phyloP scores from a whole-genome alignment of 2,888 invertebrate species.

The Leptinotarsa rubiginosa region DNA sequence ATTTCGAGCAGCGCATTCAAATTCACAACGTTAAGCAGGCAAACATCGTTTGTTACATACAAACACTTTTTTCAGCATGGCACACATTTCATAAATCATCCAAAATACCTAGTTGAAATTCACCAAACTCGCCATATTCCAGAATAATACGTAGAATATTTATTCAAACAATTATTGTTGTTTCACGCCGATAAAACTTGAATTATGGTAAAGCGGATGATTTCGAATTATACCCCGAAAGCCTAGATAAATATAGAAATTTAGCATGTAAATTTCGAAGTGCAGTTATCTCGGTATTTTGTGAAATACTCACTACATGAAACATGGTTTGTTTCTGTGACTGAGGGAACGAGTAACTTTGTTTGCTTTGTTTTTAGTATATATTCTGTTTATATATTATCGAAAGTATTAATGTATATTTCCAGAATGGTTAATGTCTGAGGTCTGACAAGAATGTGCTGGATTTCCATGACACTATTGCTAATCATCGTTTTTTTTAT shows the following conservation, averaged over 20 bases:
- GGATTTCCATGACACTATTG: no score
- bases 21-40: slow-evolving; percentile 1
- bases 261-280: slow-evolving; percentile 46
- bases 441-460: no score
- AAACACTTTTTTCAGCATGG: slow-evolving; percentile 3
- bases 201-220: slow-evolving; percentile 41
- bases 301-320: slow-evolving; percentile 2
- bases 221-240: slow-evolving; percentile 36
- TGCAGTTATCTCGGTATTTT: slow-evolving; percentile 13
- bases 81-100: slow-evolving; percentile 20
- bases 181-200: slow-evolving; percentile 42
- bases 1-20: background rate
- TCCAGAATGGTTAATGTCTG: no score
- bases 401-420: no score
- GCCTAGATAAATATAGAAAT: slow-evolving; percentile 40
- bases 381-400: no score
- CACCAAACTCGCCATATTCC: slow-evolving; percentile 23
- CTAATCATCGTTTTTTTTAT: no score
- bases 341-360: background rate
- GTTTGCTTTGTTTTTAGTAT: no score
- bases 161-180: slow-evolving; percentile 42
- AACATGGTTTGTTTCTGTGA: background rate
- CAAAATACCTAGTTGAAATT: slow-evolving; percentile 16
- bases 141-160: slow-evolving; percentile 26
- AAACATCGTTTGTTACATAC: background rate